These are phyloP conservation scores for Rhaphigaster nebulosa DNA, from an alignment of 2,888 invertebrate species.

Conservation along the genomic window DNA sequence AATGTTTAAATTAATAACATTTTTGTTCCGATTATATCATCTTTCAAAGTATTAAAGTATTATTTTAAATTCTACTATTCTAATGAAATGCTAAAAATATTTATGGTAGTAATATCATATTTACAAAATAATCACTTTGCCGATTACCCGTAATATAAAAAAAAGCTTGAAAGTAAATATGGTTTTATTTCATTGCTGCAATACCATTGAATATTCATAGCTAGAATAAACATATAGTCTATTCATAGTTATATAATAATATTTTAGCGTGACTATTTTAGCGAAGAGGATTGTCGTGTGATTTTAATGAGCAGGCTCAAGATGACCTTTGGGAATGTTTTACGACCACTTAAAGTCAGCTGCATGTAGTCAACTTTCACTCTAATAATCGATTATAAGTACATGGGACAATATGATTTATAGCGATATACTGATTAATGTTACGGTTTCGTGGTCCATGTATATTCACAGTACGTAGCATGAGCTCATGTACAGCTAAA, in stretches of 20 bases:
- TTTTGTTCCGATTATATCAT: too few species aligned
- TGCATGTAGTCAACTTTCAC: neutral
- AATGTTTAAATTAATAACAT: too few species aligned
- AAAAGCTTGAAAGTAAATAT: neutral
- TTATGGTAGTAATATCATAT: neutral
- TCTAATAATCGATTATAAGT: constrained; percentile 24
- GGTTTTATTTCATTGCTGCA: neutral
- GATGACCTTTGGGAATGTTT: constrained; percentile 30
- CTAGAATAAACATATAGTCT: neutral
- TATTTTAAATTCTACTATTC: too few species aligned
- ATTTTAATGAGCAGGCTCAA: constrained; percentile 10
- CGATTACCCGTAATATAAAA: neutral
- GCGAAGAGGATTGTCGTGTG: neutral
- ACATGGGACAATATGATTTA: neutral
- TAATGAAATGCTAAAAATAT: too few species aligned
- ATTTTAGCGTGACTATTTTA: neutral
- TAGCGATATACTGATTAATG: constrained; percentile 3
- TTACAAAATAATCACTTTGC: neutral
- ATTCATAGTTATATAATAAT: neutral
- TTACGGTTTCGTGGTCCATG: neutral
- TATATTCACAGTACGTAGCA: neutral
- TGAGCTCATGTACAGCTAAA: neutral
- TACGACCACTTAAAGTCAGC: constrained; percentile 17
- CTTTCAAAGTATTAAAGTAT: too few species aligned
- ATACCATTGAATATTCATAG: neutral